phyloP scores from a whole-genome alignment of 2,113 vertebrate genomes.

The Phalacrocorax carbo region DNA sequence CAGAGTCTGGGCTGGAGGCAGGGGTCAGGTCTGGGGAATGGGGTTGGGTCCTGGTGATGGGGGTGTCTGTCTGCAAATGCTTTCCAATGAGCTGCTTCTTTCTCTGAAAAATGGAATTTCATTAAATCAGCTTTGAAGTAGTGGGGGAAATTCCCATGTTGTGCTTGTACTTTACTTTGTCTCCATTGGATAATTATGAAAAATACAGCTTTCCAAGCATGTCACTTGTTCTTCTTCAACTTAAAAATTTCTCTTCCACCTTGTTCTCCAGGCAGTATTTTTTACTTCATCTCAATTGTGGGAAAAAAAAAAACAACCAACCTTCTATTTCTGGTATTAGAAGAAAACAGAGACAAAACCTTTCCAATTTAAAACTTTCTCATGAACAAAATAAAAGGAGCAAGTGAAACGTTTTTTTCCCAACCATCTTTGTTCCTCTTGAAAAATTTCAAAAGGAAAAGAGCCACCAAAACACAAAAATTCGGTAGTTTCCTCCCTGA shows the following conservation, averaged over 20 bases:
- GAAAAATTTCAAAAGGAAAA: not conserved
- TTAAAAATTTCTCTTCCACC: not conserved
- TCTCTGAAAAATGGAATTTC: constrained; percentile 17
- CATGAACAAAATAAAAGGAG: not conserved
- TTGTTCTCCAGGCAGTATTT: not conserved
- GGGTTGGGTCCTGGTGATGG: not conserved
- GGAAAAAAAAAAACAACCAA: not conserved
- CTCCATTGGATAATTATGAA: constrained; percentile 54
- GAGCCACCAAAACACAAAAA: constrained; percentile 16
- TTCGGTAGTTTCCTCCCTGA: not conserved
- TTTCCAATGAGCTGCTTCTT: not conserved
- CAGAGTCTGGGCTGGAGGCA: not conserved
- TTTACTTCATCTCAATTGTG: not conserved
- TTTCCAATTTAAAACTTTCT: not conserved
- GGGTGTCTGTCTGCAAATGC: not conserved
- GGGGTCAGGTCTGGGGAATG: fast-evolving
- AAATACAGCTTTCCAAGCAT: not conserved
- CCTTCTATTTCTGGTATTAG: not conserved
- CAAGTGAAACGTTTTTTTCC: not conserved
- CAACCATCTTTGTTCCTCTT: not conserved
- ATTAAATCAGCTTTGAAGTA: constrained; percentile 27
- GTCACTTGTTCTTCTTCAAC: not conserved
- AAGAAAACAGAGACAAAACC: not conserved
- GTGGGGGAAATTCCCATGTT: not conserved
- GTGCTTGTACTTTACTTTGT: not conserved